phyloP scores from a whole-genome alignment of 2,113 vertebrate genomes.

The Macaca fascicularis region DNA sequence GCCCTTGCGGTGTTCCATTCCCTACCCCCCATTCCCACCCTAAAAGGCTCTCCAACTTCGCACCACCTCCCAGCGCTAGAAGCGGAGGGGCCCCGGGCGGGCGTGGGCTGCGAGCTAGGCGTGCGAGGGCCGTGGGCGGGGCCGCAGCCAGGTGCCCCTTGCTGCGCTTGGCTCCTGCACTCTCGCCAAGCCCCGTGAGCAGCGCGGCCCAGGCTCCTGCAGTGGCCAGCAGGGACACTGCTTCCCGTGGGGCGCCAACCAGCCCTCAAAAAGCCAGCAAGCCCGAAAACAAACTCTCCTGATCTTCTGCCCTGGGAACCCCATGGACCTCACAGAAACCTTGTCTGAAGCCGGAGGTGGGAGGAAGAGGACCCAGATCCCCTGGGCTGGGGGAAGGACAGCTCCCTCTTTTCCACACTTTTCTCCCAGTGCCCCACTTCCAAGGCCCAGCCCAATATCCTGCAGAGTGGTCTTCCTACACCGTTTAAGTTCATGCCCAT shows the following conservation, averaged over 20 bases:
- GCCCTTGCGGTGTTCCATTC: not conserved
- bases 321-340: not conserved
- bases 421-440: not conserved
- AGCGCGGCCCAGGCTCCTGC: not conserved
- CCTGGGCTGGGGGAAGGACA: not conserved
- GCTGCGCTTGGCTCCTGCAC: fast-evolving
- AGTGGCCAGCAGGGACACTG: fast-evolving
- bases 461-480: not conserved
- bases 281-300: not conserved
- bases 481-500: not conserved
- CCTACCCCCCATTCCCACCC: not conserved
- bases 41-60: not conserved
- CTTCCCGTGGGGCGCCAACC: fast-evolving
- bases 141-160: not conserved
- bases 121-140: fast-evolving
- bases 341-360: not conserved
- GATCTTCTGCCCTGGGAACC: not conserved
- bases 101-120: fast-evolving
- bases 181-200: fast-evolving
- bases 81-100: not conserved
- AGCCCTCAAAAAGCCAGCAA: not conserved
- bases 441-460: not conserved
- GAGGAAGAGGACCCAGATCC: not conserved
- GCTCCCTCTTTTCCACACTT: not conserved
- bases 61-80: not conserved